Conservation (phyloP, 1,140 invertebrate genomes). For the Melitaea cinxia region DNA sequence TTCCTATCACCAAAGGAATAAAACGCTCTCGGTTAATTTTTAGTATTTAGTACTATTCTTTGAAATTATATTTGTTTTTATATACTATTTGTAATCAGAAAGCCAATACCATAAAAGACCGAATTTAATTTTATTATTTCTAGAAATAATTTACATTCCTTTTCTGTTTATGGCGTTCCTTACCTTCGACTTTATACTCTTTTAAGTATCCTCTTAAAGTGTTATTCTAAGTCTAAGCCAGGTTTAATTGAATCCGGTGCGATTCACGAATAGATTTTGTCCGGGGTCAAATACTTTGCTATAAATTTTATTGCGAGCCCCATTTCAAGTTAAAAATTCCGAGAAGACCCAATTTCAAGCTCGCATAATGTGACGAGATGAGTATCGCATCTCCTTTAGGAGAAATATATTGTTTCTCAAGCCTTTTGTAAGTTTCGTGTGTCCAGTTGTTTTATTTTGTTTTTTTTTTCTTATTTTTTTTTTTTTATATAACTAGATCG, state of each 20-base stretch:
- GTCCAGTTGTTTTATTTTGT: not conserved
- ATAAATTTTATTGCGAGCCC: slow-evolving; percentile 69
- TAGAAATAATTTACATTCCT: too few species aligned
- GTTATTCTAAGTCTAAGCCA: slow-evolving; percentile 35
- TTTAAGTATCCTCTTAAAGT: slow-evolving; percentile 38
- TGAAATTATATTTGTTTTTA: too few species aligned
- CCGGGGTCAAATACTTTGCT: slow-evolving; percentile 62
- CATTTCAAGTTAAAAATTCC: slow-evolving; percentile 72
- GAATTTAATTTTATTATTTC: too few species aligned
- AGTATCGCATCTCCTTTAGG: slow-evolving; percentile 52
- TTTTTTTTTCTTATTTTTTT: too few species aligned
- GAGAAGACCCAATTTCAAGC: slow-evolving; percentile 73
- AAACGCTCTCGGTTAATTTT: too few species aligned
- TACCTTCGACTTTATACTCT: slow-evolving; percentile 28
- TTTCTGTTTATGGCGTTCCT: not conserved
- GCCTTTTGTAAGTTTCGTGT: slow-evolving; percentile 26
- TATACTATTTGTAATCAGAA: too few species aligned
- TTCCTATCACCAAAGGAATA: too few species aligned
- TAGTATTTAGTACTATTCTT: too few species aligned
- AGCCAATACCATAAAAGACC: too few species aligned
- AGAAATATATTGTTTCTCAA: slow-evolving; percentile 25
- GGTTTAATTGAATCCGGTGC: slow-evolving; percentile 36
- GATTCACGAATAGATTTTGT: slow-evolving; percentile 37
- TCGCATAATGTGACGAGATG: slow-evolving; percentile 68
- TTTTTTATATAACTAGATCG: too few species aligned